Conservation (phyloP, 2,797 vertebrate genomes). For the Schizopygopsis pylzovi region DNA sequence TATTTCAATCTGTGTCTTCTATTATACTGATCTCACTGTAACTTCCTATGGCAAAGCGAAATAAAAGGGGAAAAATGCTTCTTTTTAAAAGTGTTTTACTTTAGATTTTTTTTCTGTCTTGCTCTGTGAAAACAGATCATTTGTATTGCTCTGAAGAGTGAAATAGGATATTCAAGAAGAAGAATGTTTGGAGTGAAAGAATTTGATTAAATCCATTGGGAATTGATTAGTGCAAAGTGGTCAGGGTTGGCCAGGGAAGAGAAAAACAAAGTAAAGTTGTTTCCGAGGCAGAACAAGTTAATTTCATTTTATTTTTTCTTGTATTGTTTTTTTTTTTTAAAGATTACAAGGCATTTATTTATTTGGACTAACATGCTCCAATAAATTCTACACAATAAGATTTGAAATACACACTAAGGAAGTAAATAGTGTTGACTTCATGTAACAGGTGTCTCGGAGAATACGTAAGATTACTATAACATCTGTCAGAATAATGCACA, state of each 20-base stretch:
- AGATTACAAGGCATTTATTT: not conserved
- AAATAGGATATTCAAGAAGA: not conserved
- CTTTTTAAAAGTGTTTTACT: slow-evolving; percentile 60
- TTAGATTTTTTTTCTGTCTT: slow-evolving; percentile 31
- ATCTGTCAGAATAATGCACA: not conserved
- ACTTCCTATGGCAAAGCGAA: slow-evolving; percentile 58
- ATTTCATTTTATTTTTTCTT: too few relatives aligned
- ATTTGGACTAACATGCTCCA: not conserved
- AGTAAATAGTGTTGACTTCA: slow-evolving; percentile 1
- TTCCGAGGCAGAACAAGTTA: not conserved
- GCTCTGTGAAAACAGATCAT: not conserved
- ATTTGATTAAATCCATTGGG: not conserved
- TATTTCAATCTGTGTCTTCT: slow-evolving; percentile 55
- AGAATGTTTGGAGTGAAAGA: not conserved
- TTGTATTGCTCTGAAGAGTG: not conserved
- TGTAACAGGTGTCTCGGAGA: not conserved
- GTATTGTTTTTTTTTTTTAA: not conserved
- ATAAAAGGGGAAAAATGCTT: slow-evolving; percentile 57
- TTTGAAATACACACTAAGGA: not conserved
- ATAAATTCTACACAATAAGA: too few relatives aligned
- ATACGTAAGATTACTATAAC: not conserved
- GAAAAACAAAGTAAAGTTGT: slow-evolving; percentile 7
- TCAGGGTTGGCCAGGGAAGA: not conserved
- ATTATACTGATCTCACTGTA: slow-evolving; percentile 62
- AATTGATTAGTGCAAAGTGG: slow-evolving; percentile 6